Conservation (phyloP, 2,797 vertebrate genomes). For the Acanthurus lineatus region DNA sequence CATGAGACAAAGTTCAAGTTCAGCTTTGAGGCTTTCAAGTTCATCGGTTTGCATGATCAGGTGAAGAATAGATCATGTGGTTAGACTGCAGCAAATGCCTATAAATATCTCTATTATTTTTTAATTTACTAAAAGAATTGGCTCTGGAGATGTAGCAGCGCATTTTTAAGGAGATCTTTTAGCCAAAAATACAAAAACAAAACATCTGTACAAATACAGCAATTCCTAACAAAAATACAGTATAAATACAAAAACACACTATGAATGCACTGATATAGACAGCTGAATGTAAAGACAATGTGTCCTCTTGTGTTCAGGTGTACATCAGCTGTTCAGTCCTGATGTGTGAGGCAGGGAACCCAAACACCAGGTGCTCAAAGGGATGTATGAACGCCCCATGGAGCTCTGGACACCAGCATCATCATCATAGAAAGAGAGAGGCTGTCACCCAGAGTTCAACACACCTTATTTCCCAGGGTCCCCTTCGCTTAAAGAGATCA, state of each 20-base stretch:
- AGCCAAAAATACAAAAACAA: too few relatives aligned
- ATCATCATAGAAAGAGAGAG: constrained; percentile 67
- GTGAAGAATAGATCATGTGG: constrained; percentile 52
- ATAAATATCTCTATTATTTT: background rate
- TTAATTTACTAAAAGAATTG: too few relatives aligned
- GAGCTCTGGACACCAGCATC: too few relatives aligned
- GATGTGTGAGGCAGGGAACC: constrained; percentile 73
- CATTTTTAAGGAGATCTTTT: too few relatives aligned
- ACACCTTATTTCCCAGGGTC: constrained; percentile 85
- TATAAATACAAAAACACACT: too few relatives aligned
- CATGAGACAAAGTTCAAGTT: constrained; percentile 64
- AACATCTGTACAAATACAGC: too few relatives aligned
- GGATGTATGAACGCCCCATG: too few relatives aligned
- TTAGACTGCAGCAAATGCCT: background rate
- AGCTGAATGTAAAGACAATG: too few relatives aligned
- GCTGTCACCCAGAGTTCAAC: constrained; percentile 54
- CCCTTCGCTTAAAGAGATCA: constrained; percentile 70
- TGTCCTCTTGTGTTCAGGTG: constrained; percentile 67
- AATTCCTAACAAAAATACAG: too few relatives aligned
- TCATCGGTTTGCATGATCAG: constrained; percentile 80
- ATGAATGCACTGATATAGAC: too few relatives aligned
- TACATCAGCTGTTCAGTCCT: constrained; percentile 84
- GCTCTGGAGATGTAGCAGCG: too few relatives aligned
- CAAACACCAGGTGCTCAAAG: constrained; percentile 70
- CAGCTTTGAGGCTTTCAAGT: constrained; percentile 83